phyloP scores from a whole-genome alignment of 64 coral and sea anemone species.

The Montipora cactus region DNA sequence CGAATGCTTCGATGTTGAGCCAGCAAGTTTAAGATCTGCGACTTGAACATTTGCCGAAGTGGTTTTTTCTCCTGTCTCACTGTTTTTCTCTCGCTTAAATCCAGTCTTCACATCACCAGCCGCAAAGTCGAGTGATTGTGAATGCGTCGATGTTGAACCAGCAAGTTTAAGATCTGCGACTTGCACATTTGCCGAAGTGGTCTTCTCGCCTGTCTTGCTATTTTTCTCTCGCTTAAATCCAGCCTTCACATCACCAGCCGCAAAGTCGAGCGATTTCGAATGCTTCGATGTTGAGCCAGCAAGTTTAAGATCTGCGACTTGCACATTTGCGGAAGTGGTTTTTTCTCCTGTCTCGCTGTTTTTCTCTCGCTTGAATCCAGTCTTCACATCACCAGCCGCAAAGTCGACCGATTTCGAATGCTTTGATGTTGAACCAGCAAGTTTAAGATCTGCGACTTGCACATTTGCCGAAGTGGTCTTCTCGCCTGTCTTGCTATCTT shows the following conservation, averaged over 20 bases:
- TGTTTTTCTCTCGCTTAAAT: conserved; percentile 9
- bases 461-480: not conserved
- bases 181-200: not conserved
- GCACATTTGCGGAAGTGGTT: not conserved
- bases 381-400: conserved; percentile 5
- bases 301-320: not conserved
- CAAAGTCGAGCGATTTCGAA: not conserved
- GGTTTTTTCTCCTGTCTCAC: not conserved
- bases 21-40: not conserved
- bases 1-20: not conserved
- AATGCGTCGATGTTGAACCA: not conserved
- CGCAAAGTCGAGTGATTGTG: not conserved
- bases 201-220: not conserved
- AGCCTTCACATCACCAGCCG: not conserved
- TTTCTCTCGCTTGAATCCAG: conserved; percentile 25
- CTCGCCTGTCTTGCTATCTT: not conserved
- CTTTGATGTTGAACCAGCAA: conserved; percentile 17
- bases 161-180: not conserved
- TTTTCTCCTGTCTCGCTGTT: not conserved
- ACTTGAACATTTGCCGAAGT: not conserved
- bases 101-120: conserved; percentile 24
- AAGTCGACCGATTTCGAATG: not conserved
- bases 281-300: not conserved
- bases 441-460: conserved; percentile 13
- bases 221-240: not conserved